Conservation (phyloP, 2,113 vertebrate species). For the Hassar affinis region DNA sequence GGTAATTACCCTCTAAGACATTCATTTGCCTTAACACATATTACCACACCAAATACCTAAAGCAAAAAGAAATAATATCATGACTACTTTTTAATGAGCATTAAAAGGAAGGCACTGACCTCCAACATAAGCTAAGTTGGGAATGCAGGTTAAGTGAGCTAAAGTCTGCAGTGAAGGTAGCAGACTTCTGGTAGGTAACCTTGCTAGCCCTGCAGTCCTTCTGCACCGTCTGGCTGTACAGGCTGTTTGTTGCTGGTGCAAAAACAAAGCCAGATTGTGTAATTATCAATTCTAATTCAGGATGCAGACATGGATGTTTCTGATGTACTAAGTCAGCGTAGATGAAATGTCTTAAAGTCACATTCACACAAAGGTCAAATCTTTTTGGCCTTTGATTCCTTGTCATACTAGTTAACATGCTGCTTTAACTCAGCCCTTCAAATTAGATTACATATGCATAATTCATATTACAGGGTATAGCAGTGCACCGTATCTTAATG, state of each 20-base stretch:
- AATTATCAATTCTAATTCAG: constrained; percentile 56
- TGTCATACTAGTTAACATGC: constrained; percentile 13
- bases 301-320: constrained; percentile 26
- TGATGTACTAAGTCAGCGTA: constrained; percentile 47
- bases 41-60: constrained; percentile 1
- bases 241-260: constrained; percentile 51
- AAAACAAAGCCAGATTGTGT: constrained; percentile 48
- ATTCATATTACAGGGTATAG: not conserved
- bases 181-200: constrained; percentile 31
- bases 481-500: not conserved
- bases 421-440: constrained; percentile 1
- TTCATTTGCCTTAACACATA: constrained; percentile 9
- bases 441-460: not conserved
- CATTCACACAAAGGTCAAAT: constrained; percentile 40
- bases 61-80: constrained; percentile 4
- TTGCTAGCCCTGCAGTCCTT: constrained; percentile 38
- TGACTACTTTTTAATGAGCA: constrained; percentile 22
- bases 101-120: constrained; percentile 14
- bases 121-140: constrained; percentile 20
- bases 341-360: constrained; percentile 52
- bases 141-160: constrained; percentile 26
- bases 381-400: constrained; percentile 20
- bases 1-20: not conserved
- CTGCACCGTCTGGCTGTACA: constrained; percentile 42
- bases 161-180: constrained; percentile 4